A percentile compares a stretch with the other conserved stretches of the same genome.
Conservation (phyloP, 2,113 vertebrate species). For the Gadus macrocephalus region DNA sequence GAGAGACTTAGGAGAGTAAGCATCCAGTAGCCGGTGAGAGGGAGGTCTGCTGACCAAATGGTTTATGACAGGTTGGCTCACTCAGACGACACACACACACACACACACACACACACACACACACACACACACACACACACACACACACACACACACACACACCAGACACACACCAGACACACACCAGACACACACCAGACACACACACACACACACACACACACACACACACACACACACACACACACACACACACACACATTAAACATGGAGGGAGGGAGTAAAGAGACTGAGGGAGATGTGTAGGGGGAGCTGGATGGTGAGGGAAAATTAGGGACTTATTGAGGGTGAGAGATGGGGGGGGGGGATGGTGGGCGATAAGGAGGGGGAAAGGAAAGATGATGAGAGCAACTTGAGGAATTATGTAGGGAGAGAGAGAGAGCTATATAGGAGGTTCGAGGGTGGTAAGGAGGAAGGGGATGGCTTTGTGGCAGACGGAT, state of each 20-base stretch:
- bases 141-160: no score
- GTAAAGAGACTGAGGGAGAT: slow-evolving; percentile 8
- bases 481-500: no score
- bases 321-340: slow-evolving; percentile 5
- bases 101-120: no score
- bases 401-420: neutral
- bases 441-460: no score
- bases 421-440: no score
- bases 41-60: slow-evolving; percentile 45
- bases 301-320: neutral
- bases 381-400: neutral
- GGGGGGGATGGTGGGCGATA: slow-evolving; percentile 14
- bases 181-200: no score
- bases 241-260: no score
- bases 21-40: slow-evolving; percentile 22
- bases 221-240: no score
- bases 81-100: slow-evolving; percentile 20
- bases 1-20: slow-evolving; percentile 11
- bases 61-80: slow-evolving; percentile 64
- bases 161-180: slow-evolving; percentile 2
- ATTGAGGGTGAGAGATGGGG: neutral
- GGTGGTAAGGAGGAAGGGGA: no score
- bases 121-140: no score
- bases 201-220: no score
- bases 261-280: slow-evolving; percentile 31